Conservation (phyloP, 2,797 vertebrate species). For the Anas georgica region DNA sequence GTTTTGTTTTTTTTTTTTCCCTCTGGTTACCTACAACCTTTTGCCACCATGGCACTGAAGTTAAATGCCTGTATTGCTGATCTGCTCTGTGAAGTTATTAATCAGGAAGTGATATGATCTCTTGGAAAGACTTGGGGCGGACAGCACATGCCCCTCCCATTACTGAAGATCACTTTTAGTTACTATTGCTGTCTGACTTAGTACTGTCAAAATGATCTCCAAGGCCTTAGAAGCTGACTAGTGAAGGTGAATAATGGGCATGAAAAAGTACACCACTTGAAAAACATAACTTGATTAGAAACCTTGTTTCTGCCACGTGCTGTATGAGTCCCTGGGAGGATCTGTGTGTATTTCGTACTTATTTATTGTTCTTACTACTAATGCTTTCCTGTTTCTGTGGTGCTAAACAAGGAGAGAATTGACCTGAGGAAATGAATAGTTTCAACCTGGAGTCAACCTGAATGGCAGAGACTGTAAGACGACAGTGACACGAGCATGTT, state of each 20-base stretch:
- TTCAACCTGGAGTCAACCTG: not conserved
- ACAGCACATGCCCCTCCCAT: not conserved
- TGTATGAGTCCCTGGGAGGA: not conserved
- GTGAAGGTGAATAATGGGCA: not conserved
- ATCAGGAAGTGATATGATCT: not conserved
- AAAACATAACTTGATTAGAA: not conserved
- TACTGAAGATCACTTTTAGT: not conserved
- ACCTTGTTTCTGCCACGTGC: not conserved
- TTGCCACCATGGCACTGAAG: not conserved
- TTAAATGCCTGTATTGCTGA: not conserved
- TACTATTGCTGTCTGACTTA: not conserved
- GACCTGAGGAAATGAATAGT: not conserved
- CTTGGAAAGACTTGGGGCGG: not conserved
- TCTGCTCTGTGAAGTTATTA: not conserved
- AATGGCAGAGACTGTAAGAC: not conserved
- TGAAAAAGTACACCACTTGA: not conserved
- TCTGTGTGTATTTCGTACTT: not conserved
- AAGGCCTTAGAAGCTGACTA: not conserved
- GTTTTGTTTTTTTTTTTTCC: not conserved
- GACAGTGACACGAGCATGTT: not conserved
- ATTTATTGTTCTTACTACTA: not conserved
- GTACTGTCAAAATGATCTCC: not conserved
- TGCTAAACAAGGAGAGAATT: not conserved
- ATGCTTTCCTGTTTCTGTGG: not conserved
- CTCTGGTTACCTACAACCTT: not conserved